Percentiles rank a stretch among this genome's conserved stretches.
Conservation (phyloP, 1,140 invertebrate species). For the Geopemphigus sp. region DNA sequence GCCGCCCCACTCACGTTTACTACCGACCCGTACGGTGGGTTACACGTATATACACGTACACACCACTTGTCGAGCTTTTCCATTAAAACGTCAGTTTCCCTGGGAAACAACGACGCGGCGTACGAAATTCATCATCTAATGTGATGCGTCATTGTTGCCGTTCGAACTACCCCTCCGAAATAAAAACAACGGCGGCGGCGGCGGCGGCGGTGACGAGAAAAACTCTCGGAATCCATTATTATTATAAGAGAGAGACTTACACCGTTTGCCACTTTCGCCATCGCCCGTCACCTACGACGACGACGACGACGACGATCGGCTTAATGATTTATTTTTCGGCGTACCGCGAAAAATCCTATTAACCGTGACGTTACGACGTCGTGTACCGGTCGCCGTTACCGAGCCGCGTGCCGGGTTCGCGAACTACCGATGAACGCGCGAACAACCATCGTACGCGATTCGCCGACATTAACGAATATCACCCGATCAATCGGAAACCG, state of each 20-base stretch:
- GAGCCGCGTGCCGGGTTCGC: no score
- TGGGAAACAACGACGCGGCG: neutral
- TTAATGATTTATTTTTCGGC: constrained; percentile 30
- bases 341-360: no score
- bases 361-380: no score
- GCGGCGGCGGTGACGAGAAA: neutral
- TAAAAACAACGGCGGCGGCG: neutral
- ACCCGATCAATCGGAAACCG: no score
- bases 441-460: no score
- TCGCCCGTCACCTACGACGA: neutral
- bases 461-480: no score
- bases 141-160: constrained; percentile 25
- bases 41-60: neutral
- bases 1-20: neutral
- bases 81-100: constrained; percentile 28
- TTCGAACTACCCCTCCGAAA: neutral
- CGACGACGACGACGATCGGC: neutral
- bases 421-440: no score
- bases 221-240: constrained; percentile 27
- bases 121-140: constrained; percentile 39
- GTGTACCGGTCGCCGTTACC: no score
- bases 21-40: neutral
- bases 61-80: neutral
- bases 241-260: constrained; percentile 11
- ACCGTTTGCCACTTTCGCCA: constrained; percentile 28